phyloP scores from a whole-genome alignment of 2,797 vertebrate genomes.

The Gobio occitaniae region DNA sequence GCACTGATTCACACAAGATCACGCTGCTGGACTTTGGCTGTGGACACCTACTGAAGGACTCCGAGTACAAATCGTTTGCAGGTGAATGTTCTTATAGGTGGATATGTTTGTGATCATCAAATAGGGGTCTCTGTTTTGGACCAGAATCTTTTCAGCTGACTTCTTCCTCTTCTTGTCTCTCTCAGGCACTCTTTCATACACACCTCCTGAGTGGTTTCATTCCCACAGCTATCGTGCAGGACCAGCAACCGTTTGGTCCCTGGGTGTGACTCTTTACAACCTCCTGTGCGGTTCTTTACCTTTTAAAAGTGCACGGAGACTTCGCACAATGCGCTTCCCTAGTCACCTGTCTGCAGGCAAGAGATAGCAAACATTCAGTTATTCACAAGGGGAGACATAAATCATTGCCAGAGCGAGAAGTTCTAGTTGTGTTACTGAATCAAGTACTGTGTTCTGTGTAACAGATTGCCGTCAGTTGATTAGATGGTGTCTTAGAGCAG shows the following conservation, averaged over 20 bases:
- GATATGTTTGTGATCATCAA: background rate
- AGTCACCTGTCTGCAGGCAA: background rate
- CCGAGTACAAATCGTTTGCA: constrained; percentile 41
- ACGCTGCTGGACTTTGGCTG: constrained; percentile 62
- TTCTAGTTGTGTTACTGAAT: no score
- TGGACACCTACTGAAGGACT: constrained; percentile 38
- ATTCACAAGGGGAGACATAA: background rate
- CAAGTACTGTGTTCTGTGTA: no score
- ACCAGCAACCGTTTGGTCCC: background rate
- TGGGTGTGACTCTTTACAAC: background rate
- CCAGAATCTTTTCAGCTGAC: background rate
- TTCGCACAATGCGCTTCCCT: background rate
- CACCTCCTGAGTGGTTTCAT: background rate
- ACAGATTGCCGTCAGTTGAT: background rate
- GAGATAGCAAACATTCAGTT: background rate
- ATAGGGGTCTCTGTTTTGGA: no score
- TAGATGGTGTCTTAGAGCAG: background rate
- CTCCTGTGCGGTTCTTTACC: background rate
- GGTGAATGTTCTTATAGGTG: background rate
- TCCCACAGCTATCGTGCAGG: background rate
- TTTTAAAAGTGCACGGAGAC: background rate
- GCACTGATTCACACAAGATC: constrained; percentile 20
- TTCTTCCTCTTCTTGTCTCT: background rate
- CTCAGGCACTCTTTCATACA: background rate
- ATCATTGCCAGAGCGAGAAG: no score